Evolutionary conservation across 2,888 invertebrate species (phyloP).

Genomic region (Loripinus fragilis): DNA sequence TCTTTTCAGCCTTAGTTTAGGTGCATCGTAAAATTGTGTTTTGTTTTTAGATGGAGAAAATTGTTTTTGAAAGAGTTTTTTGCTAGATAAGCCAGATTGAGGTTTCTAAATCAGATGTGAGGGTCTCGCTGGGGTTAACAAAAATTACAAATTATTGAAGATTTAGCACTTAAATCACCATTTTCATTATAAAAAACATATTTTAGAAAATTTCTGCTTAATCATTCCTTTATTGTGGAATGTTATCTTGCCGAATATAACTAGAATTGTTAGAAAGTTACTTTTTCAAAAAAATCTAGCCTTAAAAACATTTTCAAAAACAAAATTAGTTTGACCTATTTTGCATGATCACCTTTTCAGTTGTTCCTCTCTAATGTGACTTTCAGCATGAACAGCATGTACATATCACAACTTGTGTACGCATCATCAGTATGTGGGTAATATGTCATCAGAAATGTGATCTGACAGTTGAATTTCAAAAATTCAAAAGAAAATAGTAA

Average conservation of each 20-base stretch:
- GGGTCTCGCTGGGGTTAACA: too few species aligned
- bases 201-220: too few species aligned
- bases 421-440: neutral
- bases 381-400: slow-evolving; percentile 25
- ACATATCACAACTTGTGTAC: slow-evolving; percentile 8
- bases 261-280: too few species aligned
- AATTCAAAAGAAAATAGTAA: neutral
- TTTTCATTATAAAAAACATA: too few species aligned
- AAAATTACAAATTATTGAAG: too few species aligned
- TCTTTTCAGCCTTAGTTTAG: slow-evolving; percentile 1
- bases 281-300: too few species aligned
- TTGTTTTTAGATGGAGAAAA: neutral
- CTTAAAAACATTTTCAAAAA: neutral
- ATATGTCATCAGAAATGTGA: slow-evolving; percentile 1
- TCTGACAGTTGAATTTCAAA: neutral
- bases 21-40: neutral
- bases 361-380: neutral
- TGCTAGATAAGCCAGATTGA: too few species aligned
- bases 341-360: neutral
- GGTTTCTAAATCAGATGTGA: too few species aligned
- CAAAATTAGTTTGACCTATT: neutral
- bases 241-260: too few species aligned
- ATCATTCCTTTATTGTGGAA: too few species aligned
- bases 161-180: too few species aligned
- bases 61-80: neutral